These are phyloP conservation scores for Harpalus rubripes DNA, from an alignment of 2,888 invertebrate species.

Conservation along the genomic window DNA sequence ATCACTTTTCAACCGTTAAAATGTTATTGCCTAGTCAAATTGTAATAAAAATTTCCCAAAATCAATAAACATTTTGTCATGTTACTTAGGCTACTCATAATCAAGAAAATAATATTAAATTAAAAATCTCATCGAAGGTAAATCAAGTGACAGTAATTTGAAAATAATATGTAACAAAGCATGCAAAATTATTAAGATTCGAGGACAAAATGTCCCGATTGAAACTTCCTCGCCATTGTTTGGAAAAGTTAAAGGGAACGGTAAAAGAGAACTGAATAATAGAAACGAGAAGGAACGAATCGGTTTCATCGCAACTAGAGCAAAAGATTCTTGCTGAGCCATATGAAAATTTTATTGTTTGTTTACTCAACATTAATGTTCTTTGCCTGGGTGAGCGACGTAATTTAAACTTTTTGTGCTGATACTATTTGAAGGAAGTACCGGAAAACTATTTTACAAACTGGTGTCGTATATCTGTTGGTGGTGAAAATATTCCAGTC, in stretches of 20 bases:
- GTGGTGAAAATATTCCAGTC: conserved; percentile 52
- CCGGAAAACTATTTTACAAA: conserved; percentile 36
- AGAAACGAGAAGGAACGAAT: neutral
- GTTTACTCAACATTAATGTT: conserved; percentile 13
- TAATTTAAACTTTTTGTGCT: conserved; percentile 34
- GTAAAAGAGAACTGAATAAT: neutral
- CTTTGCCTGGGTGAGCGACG: neutral
- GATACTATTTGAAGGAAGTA: conserved; percentile 18
- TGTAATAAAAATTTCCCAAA: too few relatives aligned
- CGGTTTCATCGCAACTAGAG: conserved; percentile 11
- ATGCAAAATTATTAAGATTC: neutral
- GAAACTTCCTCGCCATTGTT: neutral
- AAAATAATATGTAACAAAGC: neutral
- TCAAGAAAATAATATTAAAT: too few relatives aligned
- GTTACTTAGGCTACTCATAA: too few relatives aligned
- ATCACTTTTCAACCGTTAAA: too few relatives aligned
- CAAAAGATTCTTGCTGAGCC: conserved; percentile 1
- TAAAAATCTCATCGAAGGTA: too few relatives aligned
- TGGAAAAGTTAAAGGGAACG: neutral
- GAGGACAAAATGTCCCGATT: neutral
- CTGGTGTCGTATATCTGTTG: conserved; percentile 30
- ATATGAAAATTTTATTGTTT: conserved; percentile 15
- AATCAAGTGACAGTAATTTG: too few relatives aligned
- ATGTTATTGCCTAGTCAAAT: too few relatives aligned
- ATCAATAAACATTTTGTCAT: too few relatives aligned